These are phyloP conservation scores for Drosophila trapezifrons DNA, from an alignment of 1,140 invertebrate genomes.

Conservation along the genomic window DNA sequence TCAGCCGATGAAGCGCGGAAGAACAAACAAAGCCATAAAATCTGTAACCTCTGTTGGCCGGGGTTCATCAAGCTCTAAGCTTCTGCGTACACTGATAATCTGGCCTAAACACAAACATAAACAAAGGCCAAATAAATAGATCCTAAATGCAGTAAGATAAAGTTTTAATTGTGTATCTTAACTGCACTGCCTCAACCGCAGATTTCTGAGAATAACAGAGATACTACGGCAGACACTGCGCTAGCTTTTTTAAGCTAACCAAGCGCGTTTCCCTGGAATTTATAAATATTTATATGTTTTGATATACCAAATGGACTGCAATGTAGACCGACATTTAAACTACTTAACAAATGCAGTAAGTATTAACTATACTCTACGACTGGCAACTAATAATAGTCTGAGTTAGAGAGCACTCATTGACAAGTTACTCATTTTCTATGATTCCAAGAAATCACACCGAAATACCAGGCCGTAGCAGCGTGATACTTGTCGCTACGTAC, in stretches of 20 bases:
- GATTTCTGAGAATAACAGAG: constrained; percentile 4
- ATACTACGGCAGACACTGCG: not conserved
- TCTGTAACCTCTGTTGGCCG: not conserved
- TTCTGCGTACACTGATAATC: constrained; percentile 8
- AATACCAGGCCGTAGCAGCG: constrained; percentile 23
- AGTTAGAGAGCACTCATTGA: constrained; percentile 11
- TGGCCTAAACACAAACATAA: constrained; percentile 1
- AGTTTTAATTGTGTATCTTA: not conserved
- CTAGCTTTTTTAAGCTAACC: too few species aligned
- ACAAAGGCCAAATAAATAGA: constrained; percentile 1
- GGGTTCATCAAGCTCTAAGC: not conserved
- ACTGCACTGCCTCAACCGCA: constrained; percentile 9
- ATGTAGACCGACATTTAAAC: not conserved
- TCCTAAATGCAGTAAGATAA: not conserved
- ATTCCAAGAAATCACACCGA: constrained; percentile 14
- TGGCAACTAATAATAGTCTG: not conserved
- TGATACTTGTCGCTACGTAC: constrained; percentile 11
- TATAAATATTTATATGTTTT: constrained; percentile 16
- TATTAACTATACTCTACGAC: not conserved
- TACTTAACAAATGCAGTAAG: not conserved
- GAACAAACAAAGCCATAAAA: constrained; percentile 39
- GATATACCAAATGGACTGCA: not conserved
- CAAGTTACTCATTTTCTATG: constrained; percentile 16
- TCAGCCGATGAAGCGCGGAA: constrained; percentile 8
- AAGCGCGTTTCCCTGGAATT: not conserved